Conservation (phyloP, 1,140 invertebrate genomes). For the Atta colombica region DNA sequence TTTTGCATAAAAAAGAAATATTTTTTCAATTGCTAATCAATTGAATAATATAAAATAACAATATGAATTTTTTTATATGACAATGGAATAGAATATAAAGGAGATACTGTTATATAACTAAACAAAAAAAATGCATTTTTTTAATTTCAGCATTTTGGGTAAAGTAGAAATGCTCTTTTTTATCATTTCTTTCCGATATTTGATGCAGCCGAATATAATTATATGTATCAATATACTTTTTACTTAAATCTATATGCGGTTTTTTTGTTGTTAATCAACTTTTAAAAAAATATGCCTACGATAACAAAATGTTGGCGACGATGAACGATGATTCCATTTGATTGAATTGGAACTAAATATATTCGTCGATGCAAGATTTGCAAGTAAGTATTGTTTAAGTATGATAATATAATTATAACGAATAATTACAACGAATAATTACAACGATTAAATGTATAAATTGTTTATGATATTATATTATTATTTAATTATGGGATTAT, state of each 20-base stretch:
- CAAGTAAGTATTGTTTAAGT: conserved; percentile 17
- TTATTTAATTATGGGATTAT: neutral
- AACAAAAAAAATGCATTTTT: conserved; percentile 52
- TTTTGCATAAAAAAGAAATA: neutral
- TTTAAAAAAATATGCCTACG: neutral
- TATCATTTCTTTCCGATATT: conserved; percentile 13
- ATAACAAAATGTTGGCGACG: neutral
- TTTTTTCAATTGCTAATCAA: neutral
- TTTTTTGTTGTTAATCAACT: conserved; percentile 38
- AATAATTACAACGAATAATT: neutral
- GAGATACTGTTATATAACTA: conserved; percentile 51
- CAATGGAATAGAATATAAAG: conserved; percentile 33
- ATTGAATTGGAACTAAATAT: neutral
- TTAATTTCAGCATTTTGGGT: conserved; percentile 54
- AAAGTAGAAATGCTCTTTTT: conserved; percentile 35
- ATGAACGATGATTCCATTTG: neutral
- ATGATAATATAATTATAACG: neutral
- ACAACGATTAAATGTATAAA: neutral
- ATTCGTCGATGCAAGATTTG: conserved; percentile 12
- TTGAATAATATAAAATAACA: neutral
- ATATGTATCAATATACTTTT: conserved; percentile 66
- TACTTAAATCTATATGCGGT: conserved; percentile 21
- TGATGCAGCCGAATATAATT: conserved; percentile 58
- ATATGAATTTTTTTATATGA: conserved; percentile 4
- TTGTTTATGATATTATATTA: neutral